Percentiles rank a stretch among this genome's conserved stretches.
These are phyloP conservation scores for Hyles vespertilio DNA, from an alignment of 1,140 invertebrate species.

Conservation along the genomic window DNA sequence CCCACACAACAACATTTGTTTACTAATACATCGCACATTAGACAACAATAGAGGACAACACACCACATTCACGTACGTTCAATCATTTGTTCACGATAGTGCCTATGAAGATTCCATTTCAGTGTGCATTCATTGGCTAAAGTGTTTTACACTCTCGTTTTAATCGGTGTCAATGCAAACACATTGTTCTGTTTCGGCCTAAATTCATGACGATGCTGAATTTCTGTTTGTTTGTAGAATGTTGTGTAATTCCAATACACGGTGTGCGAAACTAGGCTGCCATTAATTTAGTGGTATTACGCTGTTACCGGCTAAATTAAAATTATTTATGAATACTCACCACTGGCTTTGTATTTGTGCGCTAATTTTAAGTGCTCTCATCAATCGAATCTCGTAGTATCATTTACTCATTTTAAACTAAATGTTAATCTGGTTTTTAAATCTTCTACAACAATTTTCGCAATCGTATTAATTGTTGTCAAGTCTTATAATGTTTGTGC, in stretches of 20 bases:
- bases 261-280: background rate
- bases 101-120: background rate
- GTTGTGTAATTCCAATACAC: background rate
- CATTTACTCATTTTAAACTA: too few species aligned
- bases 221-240: slow-evolving; percentile 18
- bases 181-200: slow-evolving; percentile 35
- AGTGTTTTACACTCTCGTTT: slow-evolving; percentile 1
- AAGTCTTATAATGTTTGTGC: too few species aligned
- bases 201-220: slow-evolving; percentile 32
- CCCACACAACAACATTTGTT: slow-evolving; percentile 46
- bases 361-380: too few species aligned
- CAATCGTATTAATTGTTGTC: too few species aligned
- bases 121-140: background rate
- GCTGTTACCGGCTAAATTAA: too few species aligned
- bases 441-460: too few species aligned
- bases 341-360: too few species aligned
- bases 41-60: slow-evolving; percentile 46
- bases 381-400: too few species aligned
- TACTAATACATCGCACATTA: slow-evolving; percentile 46
- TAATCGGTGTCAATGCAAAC: slow-evolving; percentile 22
- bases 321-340: too few species aligned
- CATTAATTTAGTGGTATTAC: too few species aligned
- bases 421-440: too few species aligned
- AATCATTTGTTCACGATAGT: background rate
- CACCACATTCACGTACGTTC: slow-evolving; percentile 52